Conservation (phyloP, 2,797 vertebrate species). For the Phrynocephalus guinanensis region DNA sequence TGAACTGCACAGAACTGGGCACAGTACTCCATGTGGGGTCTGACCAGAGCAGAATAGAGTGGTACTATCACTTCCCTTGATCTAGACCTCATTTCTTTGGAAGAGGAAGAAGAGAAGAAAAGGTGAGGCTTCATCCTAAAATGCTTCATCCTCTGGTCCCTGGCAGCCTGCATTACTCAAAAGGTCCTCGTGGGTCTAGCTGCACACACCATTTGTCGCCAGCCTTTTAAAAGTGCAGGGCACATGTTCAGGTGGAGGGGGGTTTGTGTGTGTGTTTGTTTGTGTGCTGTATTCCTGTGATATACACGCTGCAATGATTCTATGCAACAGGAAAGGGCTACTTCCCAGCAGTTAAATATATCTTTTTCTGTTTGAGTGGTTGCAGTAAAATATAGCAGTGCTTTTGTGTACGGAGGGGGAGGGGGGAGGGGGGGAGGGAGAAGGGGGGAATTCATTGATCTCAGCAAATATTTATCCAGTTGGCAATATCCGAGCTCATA, state of each 20-base stretch:
- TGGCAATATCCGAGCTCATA: neutral
- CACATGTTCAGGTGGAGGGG: neutral
- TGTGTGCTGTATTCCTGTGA: neutral
- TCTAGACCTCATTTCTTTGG: too few species aligned
- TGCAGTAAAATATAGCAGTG: neutral
- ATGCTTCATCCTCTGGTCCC: neutral
- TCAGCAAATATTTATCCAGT: neutral
- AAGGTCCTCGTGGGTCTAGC: neutral
- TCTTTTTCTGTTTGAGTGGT: conserved; percentile 12
- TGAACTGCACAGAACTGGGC: too few species aligned
- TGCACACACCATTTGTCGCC: neutral
- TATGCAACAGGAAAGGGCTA: conserved; percentile 21
- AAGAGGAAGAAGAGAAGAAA: too few species aligned
- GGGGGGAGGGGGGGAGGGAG: rapidly evolving
- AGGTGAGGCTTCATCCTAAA: neutral
- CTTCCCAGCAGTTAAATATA: conserved; percentile 23
- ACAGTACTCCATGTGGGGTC: too few species aligned
- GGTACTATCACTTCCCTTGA: too few species aligned
- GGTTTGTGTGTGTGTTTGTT: neutral
- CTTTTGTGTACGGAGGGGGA: neutral
- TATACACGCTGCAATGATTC: conserved; percentile 7
- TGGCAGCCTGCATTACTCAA: neutral
- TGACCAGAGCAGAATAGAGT: too few species aligned
- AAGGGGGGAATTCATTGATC: neutral
- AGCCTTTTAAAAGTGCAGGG: neutral